A percentile compares a stretch with the other conserved stretches of the same genome.
Evolutionary conservation across 2,113 vertebrate species (phyloP).

Genomic region (Butorides virescens): DNA sequence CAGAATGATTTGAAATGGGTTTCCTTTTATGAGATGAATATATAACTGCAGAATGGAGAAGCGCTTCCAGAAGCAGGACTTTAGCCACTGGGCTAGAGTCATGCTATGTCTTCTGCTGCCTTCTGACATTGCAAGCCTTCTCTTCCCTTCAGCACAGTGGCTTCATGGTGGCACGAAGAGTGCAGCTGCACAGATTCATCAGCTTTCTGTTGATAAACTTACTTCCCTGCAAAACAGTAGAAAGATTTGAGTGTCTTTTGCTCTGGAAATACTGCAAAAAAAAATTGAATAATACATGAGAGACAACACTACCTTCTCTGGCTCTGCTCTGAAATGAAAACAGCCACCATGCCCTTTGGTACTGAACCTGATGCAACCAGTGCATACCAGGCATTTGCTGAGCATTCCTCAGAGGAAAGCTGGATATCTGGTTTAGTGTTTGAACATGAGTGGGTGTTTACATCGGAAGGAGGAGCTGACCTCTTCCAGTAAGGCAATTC

Average conservation of each 20-base stretch:
- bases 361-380: background rate
- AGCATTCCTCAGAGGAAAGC: background rate
- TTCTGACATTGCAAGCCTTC: background rate
- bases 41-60: background rate
- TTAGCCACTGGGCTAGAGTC: background rate
- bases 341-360: background rate
- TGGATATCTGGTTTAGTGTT: background rate
- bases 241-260: background rate
- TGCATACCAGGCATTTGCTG: too few relatives aligned
- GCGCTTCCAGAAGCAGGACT: background rate
- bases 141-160: background rate
- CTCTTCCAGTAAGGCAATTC: background rate
- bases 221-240: background rate
- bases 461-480: background rate
- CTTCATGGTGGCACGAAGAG: background rate
- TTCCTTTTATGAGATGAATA: background rate
- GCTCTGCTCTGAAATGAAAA: background rate
- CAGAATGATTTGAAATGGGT: background rate
- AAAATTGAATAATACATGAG: background rate
- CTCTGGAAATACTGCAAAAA: background rate
- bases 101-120: background rate
- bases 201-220: background rate
- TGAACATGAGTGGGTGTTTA: background rate
- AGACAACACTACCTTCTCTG: background rate
- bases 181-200: background rate